phyloP scores from a whole-genome alignment of 1,140 invertebrate species.

The Neoseiulus cucumeris region DNA sequence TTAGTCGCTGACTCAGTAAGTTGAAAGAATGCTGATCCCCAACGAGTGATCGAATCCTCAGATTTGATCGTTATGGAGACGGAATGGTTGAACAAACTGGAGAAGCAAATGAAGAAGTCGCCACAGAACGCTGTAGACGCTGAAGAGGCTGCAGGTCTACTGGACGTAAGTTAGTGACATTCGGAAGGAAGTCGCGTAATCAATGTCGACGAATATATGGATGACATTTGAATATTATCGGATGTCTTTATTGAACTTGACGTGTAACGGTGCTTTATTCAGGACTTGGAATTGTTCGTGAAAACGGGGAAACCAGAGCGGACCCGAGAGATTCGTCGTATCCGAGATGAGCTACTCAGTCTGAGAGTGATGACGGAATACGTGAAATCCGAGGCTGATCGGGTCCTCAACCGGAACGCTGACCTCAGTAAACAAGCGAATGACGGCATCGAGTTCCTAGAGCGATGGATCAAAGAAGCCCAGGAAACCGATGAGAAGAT shows the following conservation, averaged over 20 bases:
- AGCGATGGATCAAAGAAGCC: neutral
- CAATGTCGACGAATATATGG: neutral
- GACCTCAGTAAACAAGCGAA: neutral
- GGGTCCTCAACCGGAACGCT: neutral
- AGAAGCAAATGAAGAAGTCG: conserved; percentile 49
- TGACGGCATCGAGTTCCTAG: neutral
- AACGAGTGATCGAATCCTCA: no score
- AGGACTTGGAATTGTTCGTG: neutral
- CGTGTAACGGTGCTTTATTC: neutral
- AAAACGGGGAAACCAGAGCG: neutral
- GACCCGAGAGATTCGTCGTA: neutral
- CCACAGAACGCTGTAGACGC: conserved; percentile 57
- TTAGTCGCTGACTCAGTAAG: no score
- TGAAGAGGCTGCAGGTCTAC: conserved; percentile 74
- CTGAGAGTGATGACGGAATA: conserved; percentile 8
- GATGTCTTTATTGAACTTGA: neutral
- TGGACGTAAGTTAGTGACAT: conserved; percentile 43
- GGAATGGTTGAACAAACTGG: conserved; percentile 57
- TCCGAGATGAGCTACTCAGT: neutral
- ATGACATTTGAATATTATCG: neutral
- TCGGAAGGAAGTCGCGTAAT: neutral
- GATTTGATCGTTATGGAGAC: conserved; percentile 33
- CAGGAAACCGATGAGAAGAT: neutral
- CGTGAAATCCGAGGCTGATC: neutral
- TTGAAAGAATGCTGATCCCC: no score